A percentile compares a stretch with the other conserved stretches of the same genome.
phyloP scores from a whole-genome alignment of 2,797 vertebrate genomes.

The Pipistrellus pygmaeus region DNA sequence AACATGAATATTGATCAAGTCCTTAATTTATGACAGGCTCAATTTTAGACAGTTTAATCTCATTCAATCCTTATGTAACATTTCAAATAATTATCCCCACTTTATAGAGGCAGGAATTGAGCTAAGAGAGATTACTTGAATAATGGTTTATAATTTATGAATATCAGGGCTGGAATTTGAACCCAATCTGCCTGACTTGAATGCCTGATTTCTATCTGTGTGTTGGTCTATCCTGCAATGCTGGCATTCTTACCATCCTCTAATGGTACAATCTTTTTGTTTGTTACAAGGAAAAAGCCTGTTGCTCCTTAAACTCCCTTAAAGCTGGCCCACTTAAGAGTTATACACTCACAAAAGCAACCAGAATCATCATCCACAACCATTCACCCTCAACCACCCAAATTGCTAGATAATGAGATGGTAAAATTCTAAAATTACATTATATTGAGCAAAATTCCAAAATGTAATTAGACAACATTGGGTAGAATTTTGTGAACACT shows the following conservation, averaged over 20 bases:
- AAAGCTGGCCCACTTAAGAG: slow-evolving; percentile 7
- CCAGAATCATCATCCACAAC: slow-evolving; percentile 14
- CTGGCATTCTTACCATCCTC: not conserved
- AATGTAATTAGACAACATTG: slow-evolving; percentile 66
- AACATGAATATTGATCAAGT: slow-evolving; percentile 47
- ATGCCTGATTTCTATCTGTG: slow-evolving; percentile 24
- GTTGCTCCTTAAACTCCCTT: not conserved
- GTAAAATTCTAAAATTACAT: slow-evolving; percentile 42
- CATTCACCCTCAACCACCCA: not conserved
- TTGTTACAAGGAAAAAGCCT: not conserved
- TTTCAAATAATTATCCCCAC: not conserved
- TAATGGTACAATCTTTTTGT: slow-evolving; percentile 18
- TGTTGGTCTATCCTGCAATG: not conserved
- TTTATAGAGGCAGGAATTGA: not conserved
- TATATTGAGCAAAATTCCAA: slow-evolving; percentile 55
- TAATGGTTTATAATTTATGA: not conserved
- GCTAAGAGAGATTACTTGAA: not conserved
- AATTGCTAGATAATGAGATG: not conserved
- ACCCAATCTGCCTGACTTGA: slow-evolving; percentile 5
- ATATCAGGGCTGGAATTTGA: not conserved
- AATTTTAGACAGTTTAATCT: slow-evolving; percentile 46
- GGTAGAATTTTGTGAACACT: slow-evolving; percentile 62
- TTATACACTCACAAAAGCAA: slow-evolving; percentile 11
- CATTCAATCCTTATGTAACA: not conserved
- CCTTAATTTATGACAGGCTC: slow-evolving; percentile 10